Percentiles rank a stretch among this genome's conserved stretches.
Evolutionary conservation across 2,113 vertebrate genomes (phyloP).

Genomic region (Canis aureus): DNA sequence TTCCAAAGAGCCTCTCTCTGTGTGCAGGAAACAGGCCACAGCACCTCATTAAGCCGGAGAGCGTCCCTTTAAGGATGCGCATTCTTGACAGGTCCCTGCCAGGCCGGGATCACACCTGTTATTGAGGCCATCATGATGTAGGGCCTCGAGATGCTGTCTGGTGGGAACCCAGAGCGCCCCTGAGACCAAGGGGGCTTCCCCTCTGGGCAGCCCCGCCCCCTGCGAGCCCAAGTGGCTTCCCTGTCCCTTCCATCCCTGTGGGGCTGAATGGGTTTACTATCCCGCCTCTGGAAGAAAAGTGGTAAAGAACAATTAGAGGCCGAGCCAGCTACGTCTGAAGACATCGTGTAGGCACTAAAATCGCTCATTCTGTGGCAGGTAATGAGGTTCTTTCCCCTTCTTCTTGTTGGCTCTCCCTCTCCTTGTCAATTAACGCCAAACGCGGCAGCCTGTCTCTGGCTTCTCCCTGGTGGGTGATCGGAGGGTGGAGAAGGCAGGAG

Average conservation of each 20-base stretch:
- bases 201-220: constrained; percentile 62
- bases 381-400: constrained; percentile 39
- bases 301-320: constrained; percentile 76
- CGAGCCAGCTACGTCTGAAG: constrained; percentile 60
- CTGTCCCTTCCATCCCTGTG: constrained; percentile 59
- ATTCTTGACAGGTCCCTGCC: constrained; percentile 80
- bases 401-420: constrained; percentile 5
- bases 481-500: background rate
- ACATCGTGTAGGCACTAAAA: constrained; percentile 58
- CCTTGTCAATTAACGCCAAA: constrained; percentile 76
- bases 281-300: constrained; percentile 67
- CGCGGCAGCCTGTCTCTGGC: constrained; percentile 31
- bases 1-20: constrained; percentile 77
- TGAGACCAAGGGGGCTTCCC: background rate
- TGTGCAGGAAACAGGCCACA: constrained; percentile 67
- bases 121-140: constrained; percentile 79
- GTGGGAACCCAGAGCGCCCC: constrained; percentile 69
- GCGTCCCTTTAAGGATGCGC: constrained; percentile 71
- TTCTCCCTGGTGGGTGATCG: background rate
- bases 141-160: constrained; percentile 77
- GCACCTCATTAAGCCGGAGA: constrained; percentile 76
- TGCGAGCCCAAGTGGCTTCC: constrained; percentile 47
- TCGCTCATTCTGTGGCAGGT: constrained; percentile 75
- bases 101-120: constrained; percentile 79
- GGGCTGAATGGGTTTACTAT: constrained; percentile 65